Evolutionary conservation across 2,888 invertebrate species (phyloP).

Genomic region (Isotomurus palustris): DNA sequence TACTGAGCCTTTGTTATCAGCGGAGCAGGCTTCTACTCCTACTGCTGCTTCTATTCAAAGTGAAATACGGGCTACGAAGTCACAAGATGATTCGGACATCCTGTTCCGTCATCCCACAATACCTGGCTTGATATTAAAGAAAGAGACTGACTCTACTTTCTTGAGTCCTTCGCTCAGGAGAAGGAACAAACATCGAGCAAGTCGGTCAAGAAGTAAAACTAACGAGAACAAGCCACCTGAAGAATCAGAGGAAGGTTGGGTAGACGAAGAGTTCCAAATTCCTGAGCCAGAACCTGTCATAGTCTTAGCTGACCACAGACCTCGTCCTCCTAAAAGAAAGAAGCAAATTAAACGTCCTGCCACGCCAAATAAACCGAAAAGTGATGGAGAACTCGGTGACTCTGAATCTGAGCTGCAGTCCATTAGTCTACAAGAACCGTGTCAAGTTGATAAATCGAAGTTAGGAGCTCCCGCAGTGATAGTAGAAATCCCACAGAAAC

Average conservation of each 20-base stretch:
- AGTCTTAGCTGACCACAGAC: not conserved
- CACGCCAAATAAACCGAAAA: too few species aligned
- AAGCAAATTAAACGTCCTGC: not conserved
- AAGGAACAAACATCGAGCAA: conserved; percentile 24
- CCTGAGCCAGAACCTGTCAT: not conserved
- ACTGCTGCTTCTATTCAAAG: too few species aligned
- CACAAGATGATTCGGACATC: not conserved
- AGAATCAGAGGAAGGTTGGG: conserved; percentile 20
- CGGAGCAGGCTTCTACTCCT: too few species aligned
- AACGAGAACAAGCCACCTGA: conserved; percentile 14
- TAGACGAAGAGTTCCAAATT: conserved; percentile 11
- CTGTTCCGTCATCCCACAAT: conserved; percentile 39
- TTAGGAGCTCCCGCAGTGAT: too few species aligned
- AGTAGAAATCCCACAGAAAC: too few species aligned
- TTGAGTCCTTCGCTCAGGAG: conserved; percentile 20
- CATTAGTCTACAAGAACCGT: too few species aligned
- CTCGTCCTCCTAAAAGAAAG: conserved; percentile 1
- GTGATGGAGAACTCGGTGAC: too few species aligned
- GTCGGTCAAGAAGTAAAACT: conserved; percentile 37
- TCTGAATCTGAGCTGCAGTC: too few species aligned
- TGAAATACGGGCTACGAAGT: too few species aligned
- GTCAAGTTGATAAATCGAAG: too few species aligned
- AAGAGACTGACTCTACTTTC: conserved; percentile 14
- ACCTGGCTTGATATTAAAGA: conserved; percentile 41
- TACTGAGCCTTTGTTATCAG: too few species aligned